Evolutionary conservation across 2,888 invertebrate species (phyloP), one percentile per base, ranked within the genome.

Genomic region (Mamestra brassicae): DNA sequence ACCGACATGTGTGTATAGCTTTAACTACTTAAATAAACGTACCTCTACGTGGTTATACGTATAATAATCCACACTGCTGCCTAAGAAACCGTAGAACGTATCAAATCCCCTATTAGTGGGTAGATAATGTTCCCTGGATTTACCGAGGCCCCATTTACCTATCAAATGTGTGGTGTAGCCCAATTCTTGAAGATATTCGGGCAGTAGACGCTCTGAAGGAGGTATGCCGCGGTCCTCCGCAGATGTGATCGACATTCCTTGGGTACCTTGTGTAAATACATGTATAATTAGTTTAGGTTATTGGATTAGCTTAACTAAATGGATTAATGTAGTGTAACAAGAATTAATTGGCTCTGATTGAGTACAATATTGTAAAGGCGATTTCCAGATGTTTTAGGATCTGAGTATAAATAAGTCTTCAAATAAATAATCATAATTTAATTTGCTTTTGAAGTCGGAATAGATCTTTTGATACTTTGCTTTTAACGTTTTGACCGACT

Each of bases 101-200:
- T 98, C 97, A 92, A 98, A 98, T 66, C 98, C 98, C 85, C 98
- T 97, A 88, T 96, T 97, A 58, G 97, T 97, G 2, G 98, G 98
- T 0, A 97, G 97, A 93, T 97, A 98, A 85, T 97, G 97, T 84
- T 97, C 96, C 74, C 97, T 96, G 87, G 97, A 97, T 94, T 97
- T 98, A n/a, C 99, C 98, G 88, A 98, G 96, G 93, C 98, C 97
- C 99, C 99, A 99, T 97, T 99, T 99, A 58, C 99, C 99, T 17
- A 99, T 97, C 58, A 98, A 96, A 92, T 98, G 97, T 4, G 98
- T 98, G 13, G 94, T 93, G 93, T 99, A 99, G 17, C 98, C 98
- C 71, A 98, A 95, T 80, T 98, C 97, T 87, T 96, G 96, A 74
- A 97, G 94, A 89, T 97, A 96, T 87, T 98, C 97, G 0, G 99